These are phyloP conservation scores for Epirrhoe tristata DNA, from an alignment of 2,888 invertebrate genomes.

Conservation along the genomic window DNA sequence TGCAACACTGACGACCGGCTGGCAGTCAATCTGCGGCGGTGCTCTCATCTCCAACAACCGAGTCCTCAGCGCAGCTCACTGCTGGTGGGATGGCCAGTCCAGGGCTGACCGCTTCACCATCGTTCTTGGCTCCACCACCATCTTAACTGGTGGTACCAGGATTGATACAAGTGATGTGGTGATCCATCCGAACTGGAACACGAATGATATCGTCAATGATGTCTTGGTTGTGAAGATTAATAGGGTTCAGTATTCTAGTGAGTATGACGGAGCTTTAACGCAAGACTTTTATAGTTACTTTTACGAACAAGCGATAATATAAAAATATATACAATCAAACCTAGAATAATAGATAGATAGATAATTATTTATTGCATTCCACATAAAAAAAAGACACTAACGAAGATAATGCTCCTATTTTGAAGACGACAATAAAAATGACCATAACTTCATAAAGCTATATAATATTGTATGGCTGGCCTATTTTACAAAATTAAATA, in stretches of 20 bases:
- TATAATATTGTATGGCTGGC: too few relatives aligned
- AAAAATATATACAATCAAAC: too few relatives aligned
- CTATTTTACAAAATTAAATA: too few relatives aligned
- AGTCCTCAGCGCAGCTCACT: slow-evolving; percentile 75
- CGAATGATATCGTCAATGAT: slow-evolving; percentile 67
- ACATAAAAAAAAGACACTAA: too few relatives aligned
- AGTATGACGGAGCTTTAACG: slow-evolving; percentile 45
- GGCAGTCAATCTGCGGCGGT: slow-evolving; percentile 73
- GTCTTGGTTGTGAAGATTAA: slow-evolving; percentile 67
- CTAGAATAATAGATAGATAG: too few relatives aligned
- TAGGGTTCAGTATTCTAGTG: slow-evolving; percentile 60
- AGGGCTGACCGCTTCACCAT: slow-evolving; percentile 66
- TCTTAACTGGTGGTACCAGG: slow-evolving; percentile 74
- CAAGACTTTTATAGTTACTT: too few relatives aligned
- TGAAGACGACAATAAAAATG: too few relatives aligned
- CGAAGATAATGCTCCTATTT: too few relatives aligned
- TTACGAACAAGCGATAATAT: too few relatives aligned
- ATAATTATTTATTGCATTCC: too few relatives aligned
- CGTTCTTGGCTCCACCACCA: slow-evolving; percentile 69
- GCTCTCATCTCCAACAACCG: slow-evolving; percentile 66
- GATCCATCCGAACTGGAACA: slow-evolving; percentile 68
- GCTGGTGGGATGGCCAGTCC: slow-evolving; percentile 73
- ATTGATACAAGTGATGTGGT: slow-evolving; percentile 57
- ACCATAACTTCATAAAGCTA: too few relatives aligned
- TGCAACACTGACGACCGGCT: slow-evolving; percentile 59